Percentiles rank a stretch among this genome's conserved stretches.
phyloP scores from a whole-genome alignment of 1,140 invertebrate species.

The Drosophila sulfurigaster region DNA sequence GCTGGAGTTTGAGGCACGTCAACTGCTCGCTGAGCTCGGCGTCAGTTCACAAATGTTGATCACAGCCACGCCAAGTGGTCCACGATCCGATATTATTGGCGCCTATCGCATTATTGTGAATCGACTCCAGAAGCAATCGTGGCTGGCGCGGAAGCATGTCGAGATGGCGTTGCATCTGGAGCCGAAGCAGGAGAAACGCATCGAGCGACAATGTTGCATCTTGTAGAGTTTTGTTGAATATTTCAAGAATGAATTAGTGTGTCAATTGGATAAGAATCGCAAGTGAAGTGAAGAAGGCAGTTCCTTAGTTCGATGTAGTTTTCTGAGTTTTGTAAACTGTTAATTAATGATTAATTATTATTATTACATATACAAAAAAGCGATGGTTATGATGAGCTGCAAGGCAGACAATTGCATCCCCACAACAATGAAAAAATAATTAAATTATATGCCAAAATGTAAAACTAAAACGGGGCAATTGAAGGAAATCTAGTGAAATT shows the following conservation, averaged over 20 bases:
- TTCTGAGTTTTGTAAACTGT: slow-evolving; percentile 60
- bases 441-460: slow-evolving; percentile 8
- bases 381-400: slow-evolving; percentile 5
- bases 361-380: slow-evolving; percentile 7
- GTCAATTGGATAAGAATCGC: slow-evolving; percentile 33
- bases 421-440: background rate
- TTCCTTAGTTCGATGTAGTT: slow-evolving; percentile 68
- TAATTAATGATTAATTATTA: slow-evolving; percentile 62
- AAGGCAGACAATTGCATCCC: too few species aligned
- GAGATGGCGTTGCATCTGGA: slow-evolving; percentile 79
- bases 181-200: slow-evolving; percentile 77
- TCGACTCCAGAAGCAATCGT: slow-evolving; percentile 84
- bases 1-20: slow-evolving; percentile 84
- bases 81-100: slow-evolving; percentile 85
- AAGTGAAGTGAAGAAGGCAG: slow-evolving; percentile 1
- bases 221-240: slow-evolving; percentile 67
- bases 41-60: slow-evolving; percentile 84
- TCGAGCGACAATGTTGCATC: slow-evolving; percentile 81
- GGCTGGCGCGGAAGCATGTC: slow-evolving; percentile 79
- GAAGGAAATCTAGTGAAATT: slow-evolving; percentile 50
- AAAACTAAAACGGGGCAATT: background rate
- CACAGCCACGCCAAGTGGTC: slow-evolving; percentile 79
- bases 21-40: slow-evolving; percentile 84
- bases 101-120: slow-evolving; percentile 85
- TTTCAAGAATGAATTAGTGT: slow-evolving; percentile 22